These are phyloP conservation scores for Pomacea maculata DNA, from an alignment of 1,140 invertebrate genomes.

Conservation along the genomic window DNA sequence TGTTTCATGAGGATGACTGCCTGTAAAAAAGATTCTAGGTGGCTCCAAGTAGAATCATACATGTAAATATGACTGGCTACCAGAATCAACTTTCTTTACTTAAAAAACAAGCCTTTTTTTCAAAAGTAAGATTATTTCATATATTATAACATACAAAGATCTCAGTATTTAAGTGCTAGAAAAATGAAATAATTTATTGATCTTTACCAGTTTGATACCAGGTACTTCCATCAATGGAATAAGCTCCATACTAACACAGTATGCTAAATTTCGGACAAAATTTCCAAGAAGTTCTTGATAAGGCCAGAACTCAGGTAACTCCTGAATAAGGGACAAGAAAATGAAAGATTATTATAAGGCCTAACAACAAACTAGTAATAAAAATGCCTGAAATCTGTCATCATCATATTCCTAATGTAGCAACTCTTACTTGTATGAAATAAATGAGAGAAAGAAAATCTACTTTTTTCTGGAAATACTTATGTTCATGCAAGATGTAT, in stretches of 20 bases:
- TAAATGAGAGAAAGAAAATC: too few species aligned
- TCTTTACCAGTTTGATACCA: constrained; percentile 79
- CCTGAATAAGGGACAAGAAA: constrained; percentile 39
- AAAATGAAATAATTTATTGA: neutral
- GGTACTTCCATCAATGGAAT: constrained; percentile 85
- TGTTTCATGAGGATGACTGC: too few species aligned
- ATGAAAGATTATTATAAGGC: too few species aligned
- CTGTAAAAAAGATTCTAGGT: too few species aligned
- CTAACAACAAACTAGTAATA: too few species aligned
- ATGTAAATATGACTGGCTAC: neutral
- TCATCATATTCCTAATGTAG: too few species aligned
- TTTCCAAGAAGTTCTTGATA: constrained; percentile 77
- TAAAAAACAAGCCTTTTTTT: neutral
- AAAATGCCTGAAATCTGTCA: too few species aligned
- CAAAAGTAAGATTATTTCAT: neutral
- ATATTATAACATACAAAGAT: neutral
- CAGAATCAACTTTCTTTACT: neutral
- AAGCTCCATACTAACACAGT: constrained; percentile 80
- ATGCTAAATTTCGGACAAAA: constrained; percentile 75
- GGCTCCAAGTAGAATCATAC: too few species aligned
- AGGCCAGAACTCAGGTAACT: constrained; percentile 84
- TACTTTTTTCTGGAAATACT: too few species aligned
- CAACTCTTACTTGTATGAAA: too few species aligned
- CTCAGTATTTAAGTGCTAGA: too few species aligned
- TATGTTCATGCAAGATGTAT: too few species aligned